Conservation (phyloP, 2,888 invertebrate genomes). For the Ecliptopera silaceata region DNA sequence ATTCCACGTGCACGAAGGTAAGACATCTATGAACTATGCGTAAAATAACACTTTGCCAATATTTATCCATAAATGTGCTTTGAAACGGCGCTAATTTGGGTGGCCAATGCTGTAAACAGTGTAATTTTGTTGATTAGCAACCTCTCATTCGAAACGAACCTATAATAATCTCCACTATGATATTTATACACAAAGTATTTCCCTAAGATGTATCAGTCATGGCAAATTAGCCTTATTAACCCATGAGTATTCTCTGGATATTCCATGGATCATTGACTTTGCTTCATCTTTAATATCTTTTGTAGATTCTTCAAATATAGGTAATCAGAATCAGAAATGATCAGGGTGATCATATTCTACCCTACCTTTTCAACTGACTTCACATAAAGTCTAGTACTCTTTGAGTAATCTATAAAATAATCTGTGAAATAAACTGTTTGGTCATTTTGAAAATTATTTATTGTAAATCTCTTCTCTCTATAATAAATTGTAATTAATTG, state of each 20-base stretch:
- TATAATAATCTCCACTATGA: no score
- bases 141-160: background rate
- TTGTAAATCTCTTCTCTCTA: no score
- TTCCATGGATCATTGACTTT: background rate
- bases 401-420: no score
- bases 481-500: no score
- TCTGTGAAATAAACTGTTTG: no score
- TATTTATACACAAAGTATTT: no score
- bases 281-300: background rate
- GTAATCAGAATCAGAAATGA: no score
- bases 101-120: constrained; percentile 12
- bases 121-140: constrained; percentile 23
- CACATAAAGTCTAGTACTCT: no score
- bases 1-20: constrained; percentile 93
- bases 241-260: background rate
- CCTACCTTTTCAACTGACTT: no score
- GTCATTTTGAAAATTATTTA: no score
- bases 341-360: no score
- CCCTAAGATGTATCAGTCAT: background rate
- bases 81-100: constrained; percentile 1
- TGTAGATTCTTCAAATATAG: no score
- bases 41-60: constrained; percentile 8
- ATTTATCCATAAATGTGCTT: background rate
- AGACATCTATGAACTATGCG: constrained; percentile 42
- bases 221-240: background rate